Conservation (phyloP, 2,113 vertebrate species). For the Sardina pilchardus region DNA sequence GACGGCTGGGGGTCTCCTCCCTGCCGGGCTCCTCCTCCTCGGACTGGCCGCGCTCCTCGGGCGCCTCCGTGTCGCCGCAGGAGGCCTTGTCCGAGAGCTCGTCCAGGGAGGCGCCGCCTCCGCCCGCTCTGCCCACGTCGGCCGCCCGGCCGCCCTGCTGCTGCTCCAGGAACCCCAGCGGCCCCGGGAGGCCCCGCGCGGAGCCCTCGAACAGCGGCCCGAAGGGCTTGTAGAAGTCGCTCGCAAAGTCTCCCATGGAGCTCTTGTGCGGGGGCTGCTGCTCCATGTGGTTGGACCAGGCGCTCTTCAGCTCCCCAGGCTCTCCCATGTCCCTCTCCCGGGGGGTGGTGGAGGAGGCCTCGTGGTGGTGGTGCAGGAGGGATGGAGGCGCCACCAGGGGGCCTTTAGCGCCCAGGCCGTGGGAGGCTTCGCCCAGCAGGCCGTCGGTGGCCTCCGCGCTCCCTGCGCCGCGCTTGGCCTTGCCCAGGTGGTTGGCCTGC, state of each 20-base stretch:
- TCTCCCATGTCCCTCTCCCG: slow-evolving; percentile 75
- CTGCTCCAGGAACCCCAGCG: slow-evolving; percentile 74
- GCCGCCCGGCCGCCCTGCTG: slow-evolving; percentile 68
- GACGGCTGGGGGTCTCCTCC: slow-evolving; percentile 52
- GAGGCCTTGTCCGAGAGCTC: slow-evolving; percentile 85
- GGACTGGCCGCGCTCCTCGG: slow-evolving; percentile 80
- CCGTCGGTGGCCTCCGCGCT: slow-evolving; percentile 76
- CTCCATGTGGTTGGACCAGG: slow-evolving; percentile 86
- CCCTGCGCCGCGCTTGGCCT: slow-evolving; percentile 78
- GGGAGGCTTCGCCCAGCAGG: slow-evolving; percentile 67
- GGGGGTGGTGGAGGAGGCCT: slow-evolving; percentile 48
- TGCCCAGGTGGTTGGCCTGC: slow-evolving; percentile 94
- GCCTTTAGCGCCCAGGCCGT: slow-evolving; percentile 62
- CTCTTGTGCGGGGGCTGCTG: slow-evolving; percentile 53
- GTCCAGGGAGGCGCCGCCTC: slow-evolving; percentile 66
- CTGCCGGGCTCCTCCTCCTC: slow-evolving; percentile 80
- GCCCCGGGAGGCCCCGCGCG: slow-evolving; percentile 63
- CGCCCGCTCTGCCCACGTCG: slow-evolving; percentile 72
- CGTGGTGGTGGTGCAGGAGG: slow-evolving; percentile 65
- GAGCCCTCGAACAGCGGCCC: slow-evolving; percentile 80
- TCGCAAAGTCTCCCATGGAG: slow-evolving; percentile 79
- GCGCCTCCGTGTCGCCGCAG: slow-evolving; percentile 84
- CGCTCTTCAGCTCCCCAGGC: slow-evolving; percentile 77
- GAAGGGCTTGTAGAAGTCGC: slow-evolving; percentile 94
- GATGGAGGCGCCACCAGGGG: slow-evolving; percentile 63